These are phyloP conservation scores for Hydrolagus affinis DNA, from an alignment of 2,113 vertebrate species.

Conservation along the genomic window DNA sequence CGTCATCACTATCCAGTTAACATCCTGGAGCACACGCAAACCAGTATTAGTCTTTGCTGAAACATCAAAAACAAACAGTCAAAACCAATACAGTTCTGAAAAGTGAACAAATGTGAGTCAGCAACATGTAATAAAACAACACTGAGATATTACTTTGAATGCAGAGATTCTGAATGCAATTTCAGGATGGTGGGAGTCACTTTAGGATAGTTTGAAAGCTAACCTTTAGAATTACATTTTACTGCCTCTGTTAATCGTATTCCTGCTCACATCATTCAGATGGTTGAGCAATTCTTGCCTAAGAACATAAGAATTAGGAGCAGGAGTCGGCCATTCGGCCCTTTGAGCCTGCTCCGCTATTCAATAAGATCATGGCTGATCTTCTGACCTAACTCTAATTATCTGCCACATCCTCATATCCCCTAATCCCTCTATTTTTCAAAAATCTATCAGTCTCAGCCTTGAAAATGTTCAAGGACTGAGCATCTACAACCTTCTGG, in stretches of 20 bases:
- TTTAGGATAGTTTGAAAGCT: background rate
- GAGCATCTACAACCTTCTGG: too few species aligned
- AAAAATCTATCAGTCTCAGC: too few species aligned
- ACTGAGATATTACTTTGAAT: background rate
- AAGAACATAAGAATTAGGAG: too few species aligned
- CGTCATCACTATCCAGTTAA: background rate
- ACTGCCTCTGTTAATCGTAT: background rate
- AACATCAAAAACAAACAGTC: background rate
- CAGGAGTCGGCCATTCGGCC: too few species aligned
- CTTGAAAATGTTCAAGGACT: too few species aligned
- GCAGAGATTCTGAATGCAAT: background rate
- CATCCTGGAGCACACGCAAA: background rate
- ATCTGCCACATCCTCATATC: too few species aligned
- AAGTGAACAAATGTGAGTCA: background rate
- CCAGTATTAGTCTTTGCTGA: background rate
- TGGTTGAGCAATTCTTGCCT: background rate
- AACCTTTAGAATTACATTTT: background rate
- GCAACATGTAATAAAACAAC: background rate
- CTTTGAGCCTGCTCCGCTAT: too few species aligned
- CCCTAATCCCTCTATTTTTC: too few species aligned
- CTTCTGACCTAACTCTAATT: too few species aligned
- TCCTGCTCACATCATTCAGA: background rate
- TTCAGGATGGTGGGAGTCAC: background rate
- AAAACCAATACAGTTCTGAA: background rate
- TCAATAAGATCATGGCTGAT: too few species aligned